Conservation (phyloP, 2,113 vertebrate genomes). For the Syrmaticus mikado region DNA sequence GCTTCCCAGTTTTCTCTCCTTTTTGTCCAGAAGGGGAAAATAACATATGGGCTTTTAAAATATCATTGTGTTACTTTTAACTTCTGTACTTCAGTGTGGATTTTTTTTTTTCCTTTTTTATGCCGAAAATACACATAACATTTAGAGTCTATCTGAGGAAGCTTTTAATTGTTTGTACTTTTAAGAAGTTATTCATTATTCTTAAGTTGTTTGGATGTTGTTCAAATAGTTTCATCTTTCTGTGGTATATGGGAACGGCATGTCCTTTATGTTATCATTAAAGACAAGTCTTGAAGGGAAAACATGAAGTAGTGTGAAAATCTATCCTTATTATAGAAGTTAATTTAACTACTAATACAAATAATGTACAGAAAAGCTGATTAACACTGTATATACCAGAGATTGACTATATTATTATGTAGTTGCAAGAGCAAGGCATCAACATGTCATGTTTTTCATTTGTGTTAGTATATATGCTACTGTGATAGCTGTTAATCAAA, state of each 20-base stretch:
- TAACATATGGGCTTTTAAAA: rapidly evolving
- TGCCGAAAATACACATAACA: not conserved
- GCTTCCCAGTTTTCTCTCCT: not conserved
- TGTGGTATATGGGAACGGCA: not conserved
- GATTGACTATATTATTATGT: not conserved
- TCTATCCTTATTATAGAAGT: not conserved
- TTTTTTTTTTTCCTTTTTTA: not conserved
- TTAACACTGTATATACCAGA: not conserved
- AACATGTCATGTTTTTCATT: not conserved
- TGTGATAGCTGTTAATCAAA: not conserved
- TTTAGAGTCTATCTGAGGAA: not conserved
- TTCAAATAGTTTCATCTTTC: not conserved
- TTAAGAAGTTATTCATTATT: not conserved
- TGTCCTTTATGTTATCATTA: not conserved
- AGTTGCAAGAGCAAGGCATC: not conserved
- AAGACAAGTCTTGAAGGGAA: not conserved
- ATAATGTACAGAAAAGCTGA: not conserved
- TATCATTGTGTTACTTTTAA: not conserved
- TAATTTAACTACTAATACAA: too few relatives aligned
- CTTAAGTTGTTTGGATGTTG: not conserved
- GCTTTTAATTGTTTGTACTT: not conserved
- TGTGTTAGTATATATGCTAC: not conserved
- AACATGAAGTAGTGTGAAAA: not conserved
- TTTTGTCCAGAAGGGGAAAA: not conserved
- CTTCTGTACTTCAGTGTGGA: not conserved